Conservation (phyloP, 1,140 invertebrate species). For the Ditylenchus dipsaci region DNA sequence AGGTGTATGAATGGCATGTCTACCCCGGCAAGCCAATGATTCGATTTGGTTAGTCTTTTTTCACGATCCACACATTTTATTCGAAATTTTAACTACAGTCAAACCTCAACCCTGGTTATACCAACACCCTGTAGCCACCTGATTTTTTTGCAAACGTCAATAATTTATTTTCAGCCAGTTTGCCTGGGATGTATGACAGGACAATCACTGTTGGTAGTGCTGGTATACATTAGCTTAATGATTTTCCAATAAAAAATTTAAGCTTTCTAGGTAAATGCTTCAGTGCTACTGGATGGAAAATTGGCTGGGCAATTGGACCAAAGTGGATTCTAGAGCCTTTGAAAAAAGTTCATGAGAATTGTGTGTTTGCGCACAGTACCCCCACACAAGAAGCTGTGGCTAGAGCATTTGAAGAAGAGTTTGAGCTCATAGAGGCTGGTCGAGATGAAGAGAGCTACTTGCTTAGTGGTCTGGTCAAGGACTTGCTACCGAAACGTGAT, state of each 20-base stretch:
- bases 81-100: background rate
- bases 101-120: too few relatives aligned
- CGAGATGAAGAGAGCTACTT: conserved; percentile 70
- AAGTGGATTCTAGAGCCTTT: conserved; percentile 73
- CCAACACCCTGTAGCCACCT: too few relatives aligned
- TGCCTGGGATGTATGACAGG: conserved; percentile 94
- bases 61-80: background rate
- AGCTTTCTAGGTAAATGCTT: conserved; percentile 63
- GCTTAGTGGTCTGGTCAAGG: conserved; percentile 71
- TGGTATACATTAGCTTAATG: conserved; percentile 61
- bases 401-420: conserved; percentile 79
- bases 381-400: conserved; percentile 83
- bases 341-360: conserved; percentile 86
- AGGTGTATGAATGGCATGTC: conserved; percentile 96
- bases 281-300: conserved; percentile 91
- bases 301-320: conserved; percentile 81
- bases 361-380: conserved; percentile 81
- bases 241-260: background rate
- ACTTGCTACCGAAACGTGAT: conserved; percentile 79
- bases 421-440: conserved; percentile 67
- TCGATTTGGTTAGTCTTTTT: conserved; percentile 73
- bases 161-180: conserved; percentile 66
- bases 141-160: background rate
- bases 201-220: conserved; percentile 95
- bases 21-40: conserved; percentile 80